Base-by-base conservation (phyloP, 2,797 vertebrate genomes). In the Petrocephalus schoutedeni region DNA sequence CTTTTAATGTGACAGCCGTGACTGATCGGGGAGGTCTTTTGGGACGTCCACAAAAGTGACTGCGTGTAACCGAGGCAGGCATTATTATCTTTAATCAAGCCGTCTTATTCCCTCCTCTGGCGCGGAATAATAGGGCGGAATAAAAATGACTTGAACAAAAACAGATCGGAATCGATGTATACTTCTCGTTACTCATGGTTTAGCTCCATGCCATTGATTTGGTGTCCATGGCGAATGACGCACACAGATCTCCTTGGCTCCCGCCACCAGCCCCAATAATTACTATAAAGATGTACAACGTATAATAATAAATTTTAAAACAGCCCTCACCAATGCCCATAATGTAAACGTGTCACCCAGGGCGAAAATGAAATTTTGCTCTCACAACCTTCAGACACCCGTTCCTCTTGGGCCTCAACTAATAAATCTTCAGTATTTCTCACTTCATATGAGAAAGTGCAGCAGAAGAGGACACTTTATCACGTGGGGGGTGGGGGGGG, bases 361-460 rank as follows among this genome's bases (percentile, higher is more conserved):
- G 21, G 59, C 64, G 80, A 88, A 58, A 89, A 85, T 28, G 86
- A 87, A 87, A 88, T 90, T 89, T 89, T 82, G 83, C 54, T 88
- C 86, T 80, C 71, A 45, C 88, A 87, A 77, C 56, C 87, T 91
- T 28, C 89, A 91, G 92, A 91, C 89, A 10, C 88, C 88, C 87
- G 88, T n/a, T 90, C 88, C 90, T 89, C 91, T 83, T 89, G 89
- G 93, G 87, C 91, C 91, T 89, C 89, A 91, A 64, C 94, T 95
- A 95, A 96, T 95, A 95, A 95, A 96, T 96, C 91, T 95, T 92
- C 90, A 92, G 94, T 92, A 94, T 95, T 95, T 95, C 93, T 91
- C 71, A 91, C 36, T 91, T 92, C 92, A 93, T 94, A 92, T 95
- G 95, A 95, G 93, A 93, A 93, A 94, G 92, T 93, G 92, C 93